These are phyloP conservation scores for Buceros bicornis DNA, from an alignment of 2,797 vertebrate species.

Conservation along the genomic window DNA sequence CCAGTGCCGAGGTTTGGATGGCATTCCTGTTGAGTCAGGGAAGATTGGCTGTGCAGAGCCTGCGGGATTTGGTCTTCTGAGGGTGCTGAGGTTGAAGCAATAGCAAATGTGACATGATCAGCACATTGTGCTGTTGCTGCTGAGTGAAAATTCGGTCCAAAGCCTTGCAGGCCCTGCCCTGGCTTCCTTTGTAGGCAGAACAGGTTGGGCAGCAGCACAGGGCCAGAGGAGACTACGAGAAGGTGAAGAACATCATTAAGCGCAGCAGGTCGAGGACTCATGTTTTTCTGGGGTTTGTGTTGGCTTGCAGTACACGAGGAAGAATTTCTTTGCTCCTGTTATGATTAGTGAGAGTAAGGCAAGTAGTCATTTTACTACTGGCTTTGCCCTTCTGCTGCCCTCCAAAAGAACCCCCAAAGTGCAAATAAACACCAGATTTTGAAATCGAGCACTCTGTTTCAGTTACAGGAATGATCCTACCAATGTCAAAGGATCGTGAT, in stretches of 20 bases:
- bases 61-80: background rate
- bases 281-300: background rate
- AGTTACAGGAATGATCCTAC: background rate
- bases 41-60: background rate
- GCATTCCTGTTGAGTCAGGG: background rate
- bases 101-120: constrained; percentile 17
- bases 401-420: background rate
- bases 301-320: background rate
- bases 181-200: background rate
- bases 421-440: background rate
- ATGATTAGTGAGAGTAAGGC: background rate
- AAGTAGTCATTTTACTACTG: background rate
- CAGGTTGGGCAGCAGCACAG: background rate
- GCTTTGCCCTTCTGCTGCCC: background rate
- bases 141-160: background rate
- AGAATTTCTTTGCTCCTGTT: background rate
- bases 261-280: accelerated
- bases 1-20: accelerated
- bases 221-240: background rate
- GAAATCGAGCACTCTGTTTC: background rate
- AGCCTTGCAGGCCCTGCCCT: background rate
- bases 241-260: background rate
- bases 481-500: background rate
- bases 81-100: background rate
- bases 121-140: background rate